Conservation (phyloP, 2,113 vertebrate genomes). For the Coregonus clupeaformis region DNA sequence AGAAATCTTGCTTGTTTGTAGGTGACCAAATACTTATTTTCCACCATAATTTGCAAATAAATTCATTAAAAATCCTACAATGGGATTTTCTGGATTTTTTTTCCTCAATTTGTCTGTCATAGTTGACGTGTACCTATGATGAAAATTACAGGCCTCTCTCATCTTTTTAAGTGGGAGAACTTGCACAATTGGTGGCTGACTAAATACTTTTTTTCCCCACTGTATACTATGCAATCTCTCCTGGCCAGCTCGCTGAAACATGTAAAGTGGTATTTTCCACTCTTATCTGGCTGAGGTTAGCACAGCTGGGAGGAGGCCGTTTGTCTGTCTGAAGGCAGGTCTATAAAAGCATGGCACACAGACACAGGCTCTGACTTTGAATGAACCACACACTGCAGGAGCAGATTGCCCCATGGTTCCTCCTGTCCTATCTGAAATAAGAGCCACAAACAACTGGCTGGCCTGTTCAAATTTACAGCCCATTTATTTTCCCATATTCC, state of each 20-base stretch:
- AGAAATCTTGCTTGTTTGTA: no score
- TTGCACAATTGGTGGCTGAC: no score
- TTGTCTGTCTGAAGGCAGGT: constrained; percentile 43
- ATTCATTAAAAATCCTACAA: no score
- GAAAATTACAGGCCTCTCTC: no score
- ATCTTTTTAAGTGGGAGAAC: no score
- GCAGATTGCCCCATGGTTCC: not conserved
- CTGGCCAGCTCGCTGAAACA: constrained; percentile 11
- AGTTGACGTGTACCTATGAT: no score
- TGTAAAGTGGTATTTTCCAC: constrained; percentile 24
- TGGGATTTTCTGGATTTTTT: no score
- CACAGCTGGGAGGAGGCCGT: constrained; percentile 60
- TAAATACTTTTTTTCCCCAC: no score
- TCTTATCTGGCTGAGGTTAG: constrained; percentile 45
- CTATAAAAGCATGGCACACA: not conserved
- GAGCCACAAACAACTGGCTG: constrained; percentile 16
- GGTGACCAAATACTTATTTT: no score
- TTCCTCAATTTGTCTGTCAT: no score
- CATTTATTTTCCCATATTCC: constrained; percentile 13
- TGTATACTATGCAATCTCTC: constrained; percentile 8
- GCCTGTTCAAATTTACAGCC: constrained; percentile 46
- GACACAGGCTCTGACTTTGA: constrained; percentile 5
- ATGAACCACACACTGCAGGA: constrained; percentile 10
- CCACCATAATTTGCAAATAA: no score
- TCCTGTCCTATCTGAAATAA: constrained; percentile 34